A percentile compares a stretch with the other conserved stretches of the same genome.
These are phyloP conservation scores for Vidua macroura DNA, from an alignment of 2,113 vertebrate species.

Conservation along the genomic window DNA sequence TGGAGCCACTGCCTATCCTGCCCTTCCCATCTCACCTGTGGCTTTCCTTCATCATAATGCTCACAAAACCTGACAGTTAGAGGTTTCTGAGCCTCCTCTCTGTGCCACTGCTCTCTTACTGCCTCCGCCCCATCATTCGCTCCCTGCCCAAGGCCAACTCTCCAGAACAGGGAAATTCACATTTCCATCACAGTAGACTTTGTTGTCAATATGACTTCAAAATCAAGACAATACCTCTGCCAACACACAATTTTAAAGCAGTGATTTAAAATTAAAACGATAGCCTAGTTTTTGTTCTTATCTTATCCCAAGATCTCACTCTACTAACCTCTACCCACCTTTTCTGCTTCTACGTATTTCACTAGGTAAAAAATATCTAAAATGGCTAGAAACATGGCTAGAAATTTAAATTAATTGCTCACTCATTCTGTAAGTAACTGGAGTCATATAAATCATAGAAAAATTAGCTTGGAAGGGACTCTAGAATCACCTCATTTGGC, in stretches of 20 bases:
- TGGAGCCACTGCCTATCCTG: background rate
- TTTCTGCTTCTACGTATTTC: conserved; percentile 52
- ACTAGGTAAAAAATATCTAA: conserved; percentile 17
- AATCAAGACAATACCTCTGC: background rate
- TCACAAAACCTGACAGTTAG: background rate
- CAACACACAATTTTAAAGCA: conserved; percentile 37
- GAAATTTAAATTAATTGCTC: conserved; percentile 45
- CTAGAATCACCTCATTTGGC: background rate
- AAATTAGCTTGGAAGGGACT: background rate
- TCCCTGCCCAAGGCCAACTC: background rate
- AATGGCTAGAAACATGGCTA: conserved; percentile 25
- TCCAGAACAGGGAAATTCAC: background rate
- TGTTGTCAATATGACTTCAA: conserved; percentile 6
- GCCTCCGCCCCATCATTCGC: accelerated
- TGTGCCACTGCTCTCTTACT: background rate
- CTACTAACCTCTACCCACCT: conserved; percentile 31
- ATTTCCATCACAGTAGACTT: conserved; percentile 13
- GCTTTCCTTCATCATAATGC: background rate
- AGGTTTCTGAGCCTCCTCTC: background rate
- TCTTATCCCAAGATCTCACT: conserved; percentile 23
- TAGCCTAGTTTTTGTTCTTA: conserved; percentile 27
- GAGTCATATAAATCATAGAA: background rate
- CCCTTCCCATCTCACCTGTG: background rate
- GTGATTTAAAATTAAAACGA: conserved; percentile 36
- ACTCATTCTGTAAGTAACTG: conserved; percentile 45